Evolutionary conservation across 2,888 invertebrate genomes (phyloP).

Genomic region (Pelosia muscerda): DNA sequence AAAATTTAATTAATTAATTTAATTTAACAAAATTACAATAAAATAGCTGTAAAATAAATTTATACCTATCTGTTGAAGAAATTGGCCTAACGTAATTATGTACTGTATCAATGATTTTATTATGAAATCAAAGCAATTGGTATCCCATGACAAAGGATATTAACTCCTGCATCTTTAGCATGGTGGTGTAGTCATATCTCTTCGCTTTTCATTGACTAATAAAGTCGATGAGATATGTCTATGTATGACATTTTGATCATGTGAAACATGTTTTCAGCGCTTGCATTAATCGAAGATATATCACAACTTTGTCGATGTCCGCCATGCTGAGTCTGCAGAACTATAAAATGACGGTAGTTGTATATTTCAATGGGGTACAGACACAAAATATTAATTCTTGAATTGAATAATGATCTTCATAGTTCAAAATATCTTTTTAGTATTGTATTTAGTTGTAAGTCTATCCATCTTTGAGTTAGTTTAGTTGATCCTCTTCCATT

Average conservation of each 20-base stretch:
- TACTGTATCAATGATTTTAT: background rate
- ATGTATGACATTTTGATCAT: no score
- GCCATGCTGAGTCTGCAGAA: no score
- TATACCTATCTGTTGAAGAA: background rate
- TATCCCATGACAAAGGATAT: background rate
- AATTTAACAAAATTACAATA: background rate
- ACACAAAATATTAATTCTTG: background rate
- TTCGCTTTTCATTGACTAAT: no score
- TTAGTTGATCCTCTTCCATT: conserved; percentile 85
- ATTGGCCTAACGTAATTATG: background rate
- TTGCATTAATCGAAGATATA: no score
- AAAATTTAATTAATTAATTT: background rate
- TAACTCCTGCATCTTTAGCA: background rate
- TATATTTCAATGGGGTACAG: background rate
- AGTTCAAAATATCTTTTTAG: conserved; percentile 69
- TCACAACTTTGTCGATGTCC: no score
- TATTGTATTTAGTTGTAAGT: conserved; percentile 62
- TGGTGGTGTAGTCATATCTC: no score
- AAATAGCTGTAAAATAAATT: background rate
- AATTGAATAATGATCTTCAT: conserved; percentile 36
- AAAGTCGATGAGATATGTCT: no score
- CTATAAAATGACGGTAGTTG: background rate
- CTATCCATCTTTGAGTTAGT: conserved; percentile 71
- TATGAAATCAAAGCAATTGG: background rate
- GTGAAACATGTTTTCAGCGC: no score